Conservation (phyloP, 2,888 invertebrate species). For the Epirrita christyi region DNA sequence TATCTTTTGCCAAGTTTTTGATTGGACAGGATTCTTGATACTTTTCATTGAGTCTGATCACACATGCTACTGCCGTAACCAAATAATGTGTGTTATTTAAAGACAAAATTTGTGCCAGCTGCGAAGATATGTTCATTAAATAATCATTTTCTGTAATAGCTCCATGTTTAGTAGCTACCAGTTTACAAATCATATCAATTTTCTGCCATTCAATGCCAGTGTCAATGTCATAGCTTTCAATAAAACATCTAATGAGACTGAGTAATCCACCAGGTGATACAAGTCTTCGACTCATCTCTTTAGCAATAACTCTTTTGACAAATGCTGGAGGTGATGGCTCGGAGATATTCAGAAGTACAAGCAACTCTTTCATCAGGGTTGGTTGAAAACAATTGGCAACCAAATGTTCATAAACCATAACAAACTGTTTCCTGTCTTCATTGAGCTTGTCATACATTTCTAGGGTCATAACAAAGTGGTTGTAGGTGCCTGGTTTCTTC, state of each 20-base stretch:
- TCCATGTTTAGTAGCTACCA: slow-evolving; percentile 84
- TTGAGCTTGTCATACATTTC: slow-evolving; percentile 80
- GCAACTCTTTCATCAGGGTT: slow-evolving; percentile 87
- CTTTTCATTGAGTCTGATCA: slow-evolving; percentile 78
- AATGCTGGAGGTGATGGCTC: slow-evolving; percentile 84
- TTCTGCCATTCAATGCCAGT: slow-evolving; percentile 87
- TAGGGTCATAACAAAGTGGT: slow-evolving; percentile 81
- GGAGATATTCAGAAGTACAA: slow-evolving; percentile 85
- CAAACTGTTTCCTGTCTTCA: slow-evolving; percentile 80
- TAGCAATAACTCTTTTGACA: slow-evolving; percentile 86
- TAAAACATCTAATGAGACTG: slow-evolving; percentile 86
- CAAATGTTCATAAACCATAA: slow-evolving; percentile 76
- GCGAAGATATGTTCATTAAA: slow-evolving; percentile 78
- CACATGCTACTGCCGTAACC: slow-evolving; percentile 83
- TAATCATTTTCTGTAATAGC: slow-evolving; percentile 74
- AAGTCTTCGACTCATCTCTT: slow-evolving; percentile 85
- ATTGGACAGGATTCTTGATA: slow-evolving; percentile 71
- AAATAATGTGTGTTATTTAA: slow-evolving; percentile 72
- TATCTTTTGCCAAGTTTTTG: slow-evolving; percentile 51
- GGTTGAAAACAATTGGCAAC: slow-evolving; percentile 85
- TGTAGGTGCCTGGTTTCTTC: slow-evolving; percentile 81
- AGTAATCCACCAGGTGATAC: slow-evolving; percentile 86
- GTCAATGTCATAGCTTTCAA: slow-evolving; percentile 83
- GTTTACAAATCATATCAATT: slow-evolving; percentile 87
- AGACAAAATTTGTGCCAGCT: slow-evolving; percentile 78